Base-by-base conservation (phyloP, 2,888 invertebrate genomes). In the Plutella xylostella region DNA sequence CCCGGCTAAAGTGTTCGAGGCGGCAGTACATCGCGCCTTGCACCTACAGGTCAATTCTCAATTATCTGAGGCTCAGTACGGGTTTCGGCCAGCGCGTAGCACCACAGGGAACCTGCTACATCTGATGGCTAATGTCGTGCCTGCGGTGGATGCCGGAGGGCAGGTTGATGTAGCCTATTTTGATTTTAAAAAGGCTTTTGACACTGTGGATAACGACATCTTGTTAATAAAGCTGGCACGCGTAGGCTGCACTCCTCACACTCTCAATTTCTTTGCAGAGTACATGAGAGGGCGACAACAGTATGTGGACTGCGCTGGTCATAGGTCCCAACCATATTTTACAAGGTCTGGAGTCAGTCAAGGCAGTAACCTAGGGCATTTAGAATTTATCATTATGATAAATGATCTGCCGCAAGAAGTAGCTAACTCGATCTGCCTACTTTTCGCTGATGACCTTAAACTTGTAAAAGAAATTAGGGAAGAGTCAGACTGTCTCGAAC, bases 311-410 rank as follows among this genome's bases (percentile, higher is more conserved):
- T 39, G 21, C 39, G 22, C n/a, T 15, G 39, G 39, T 4, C 25
- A 21, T 9, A 5, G 9, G 21, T 39, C 39, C 12, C 22, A 21
- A 6, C 4, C 39, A 6, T 42, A 42, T 21, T 34, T 11, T 17
- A 31, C 33, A 9, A n/a, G 33, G 21, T 42, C 42, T 20, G 42
- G 42, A 3, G 42, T 42, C 31, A 42, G 42, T 15, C 34, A 33
- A 25, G 42, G 42, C 7, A 33, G 21, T 14, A 34, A 42, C 20
- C 14, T 20, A 21, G 42, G 42, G 14, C 42, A 33, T 20, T 22
- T 42, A 5, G 21, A 30, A 21, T 42, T 42, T 11, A 14, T 42
- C 20, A 9, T 42, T 9, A 42, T 42, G 42, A 33, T 42, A 12
- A 42, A 42, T 21, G 42, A 42, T 20, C 20, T 42, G 14, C 39